Evolutionary conservation across 2,113 vertebrate genomes (phyloP), one percentile per base, ranked within the genome.

Genomic region (Equus przewalskii): DNA sequence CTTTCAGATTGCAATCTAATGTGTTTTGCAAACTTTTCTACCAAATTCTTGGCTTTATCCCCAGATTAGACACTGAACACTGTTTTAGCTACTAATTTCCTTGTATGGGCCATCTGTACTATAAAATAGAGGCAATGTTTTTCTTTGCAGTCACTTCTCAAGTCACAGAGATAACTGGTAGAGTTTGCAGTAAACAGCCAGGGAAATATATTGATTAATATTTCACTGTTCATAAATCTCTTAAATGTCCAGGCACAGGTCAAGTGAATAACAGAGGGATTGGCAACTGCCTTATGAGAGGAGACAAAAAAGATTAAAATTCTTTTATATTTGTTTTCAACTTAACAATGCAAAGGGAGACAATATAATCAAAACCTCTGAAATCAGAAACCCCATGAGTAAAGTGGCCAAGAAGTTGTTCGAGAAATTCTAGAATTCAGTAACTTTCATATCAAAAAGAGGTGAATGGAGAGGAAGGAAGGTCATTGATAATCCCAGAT

Each of bases 21-120:
- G 81, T 96, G 49, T 94, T 98, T 96, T 91, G 67, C 65, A 92
- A 96, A 75, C 70, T 96, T 97, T 97, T 86, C 89, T 86, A 89
- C 91, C 85, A 95, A 94, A 96, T 93, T 93, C 85, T 93, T 98
- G 92, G 86, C 89, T 96, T 98, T 96, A 94, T 97, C 83, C 95
- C 89, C 56, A 96, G 73, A 96, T 97, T 97, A 95, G 88, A 93
- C 69, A 92, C 80, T 91, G 67, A 92, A 95, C 75, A n/a, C 58
- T 82, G 30, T 89, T 95, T 95, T 96, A 72, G 89, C 46, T 79
- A 54, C 69, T 81, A 94, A 97, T 95, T 97, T 78, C 89, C 80
- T 89, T 96, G n/a, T 51, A 92, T 70, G 92, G 49, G 26, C 92
- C 78, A 91, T 75, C 60, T 58, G 36, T 56, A 95, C 41, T 75